A percentile compares a stretch with the other conserved stretches of the same genome.
phyloP scores from a whole-genome alignment of 1,140 invertebrate species.

The Steinernema feltiae region DNA sequence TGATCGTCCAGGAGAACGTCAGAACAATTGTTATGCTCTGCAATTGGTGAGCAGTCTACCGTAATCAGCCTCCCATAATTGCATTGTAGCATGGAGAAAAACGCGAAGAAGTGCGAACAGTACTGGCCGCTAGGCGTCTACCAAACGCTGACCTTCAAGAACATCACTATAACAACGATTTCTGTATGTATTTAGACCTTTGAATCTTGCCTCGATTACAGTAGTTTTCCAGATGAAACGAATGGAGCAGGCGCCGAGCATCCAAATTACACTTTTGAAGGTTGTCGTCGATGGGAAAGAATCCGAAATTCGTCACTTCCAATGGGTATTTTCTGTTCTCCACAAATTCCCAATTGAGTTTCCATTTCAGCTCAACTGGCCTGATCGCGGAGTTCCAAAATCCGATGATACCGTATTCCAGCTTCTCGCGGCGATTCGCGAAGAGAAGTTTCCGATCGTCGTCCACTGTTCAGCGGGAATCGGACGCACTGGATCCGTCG shows the following conservation, averaged over 20 bases:
- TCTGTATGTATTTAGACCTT: neutral
- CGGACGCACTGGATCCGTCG: conserved; percentile 73
- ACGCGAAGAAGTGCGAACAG: conserved; percentile 23
- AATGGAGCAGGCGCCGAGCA: neutral
- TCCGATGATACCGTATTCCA: neutral
- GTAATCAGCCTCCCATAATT: too few relatives aligned
- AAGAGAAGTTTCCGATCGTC: conserved; percentile 76
- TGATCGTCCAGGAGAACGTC: conserved; percentile 86
- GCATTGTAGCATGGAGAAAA: conserved; percentile 45
- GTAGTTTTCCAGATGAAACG: neutral
- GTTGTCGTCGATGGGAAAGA: neutral
- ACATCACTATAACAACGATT: neutral
- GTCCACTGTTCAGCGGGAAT: conserved; percentile 94
- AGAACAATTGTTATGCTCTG: conserved; percentile 84
- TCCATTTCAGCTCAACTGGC: conserved; percentile 14
- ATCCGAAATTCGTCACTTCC: conserved; percentile 7
- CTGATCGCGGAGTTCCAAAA: conserved; percentile 20
- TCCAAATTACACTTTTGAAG: neutral
- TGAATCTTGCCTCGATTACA: neutral
- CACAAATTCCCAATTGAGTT: neutral
- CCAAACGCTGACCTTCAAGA: neutral
- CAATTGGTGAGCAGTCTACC: too few relatives aligned
- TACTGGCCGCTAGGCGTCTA: conserved; percentile 15
- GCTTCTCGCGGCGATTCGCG: neutral
- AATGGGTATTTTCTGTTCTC: neutral